phyloP scores from a whole-genome alignment of 2,797 vertebrate genomes.

The Coregonus ussuriensis region DNA sequence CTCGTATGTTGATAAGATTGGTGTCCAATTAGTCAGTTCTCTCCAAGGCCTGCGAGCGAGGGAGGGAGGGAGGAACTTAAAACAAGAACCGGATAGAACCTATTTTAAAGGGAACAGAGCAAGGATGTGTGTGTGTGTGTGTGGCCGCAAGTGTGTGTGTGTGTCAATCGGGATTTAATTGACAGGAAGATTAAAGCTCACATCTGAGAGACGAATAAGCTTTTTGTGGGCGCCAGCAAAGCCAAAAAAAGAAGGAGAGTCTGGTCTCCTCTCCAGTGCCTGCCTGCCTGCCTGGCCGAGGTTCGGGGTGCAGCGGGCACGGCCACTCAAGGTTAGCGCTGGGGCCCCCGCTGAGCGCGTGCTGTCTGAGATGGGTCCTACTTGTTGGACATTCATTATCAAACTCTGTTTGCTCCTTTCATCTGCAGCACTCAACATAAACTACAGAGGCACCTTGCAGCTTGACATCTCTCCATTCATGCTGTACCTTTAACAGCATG shows the following conservation, averaged over 20 bases:
- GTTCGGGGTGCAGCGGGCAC: slow-evolving; percentile 62
- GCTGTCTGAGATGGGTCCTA: slow-evolving; percentile 79
- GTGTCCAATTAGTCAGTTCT: slow-evolving; percentile 49
- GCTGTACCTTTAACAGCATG: slow-evolving; percentile 99
- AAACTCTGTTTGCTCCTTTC: slow-evolving; percentile 95
- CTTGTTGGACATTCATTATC: slow-evolving; percentile 98
- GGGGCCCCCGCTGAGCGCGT: slow-evolving; percentile 69
- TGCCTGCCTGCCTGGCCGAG: slow-evolving; percentile 42
- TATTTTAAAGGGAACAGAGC: slow-evolving; percentile 27
- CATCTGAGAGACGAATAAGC: slow-evolving; percentile 50
- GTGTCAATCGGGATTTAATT: slow-evolving; percentile 74
- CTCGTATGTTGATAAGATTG: slow-evolving; percentile 45
- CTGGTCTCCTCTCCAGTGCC: slow-evolving; percentile 56
- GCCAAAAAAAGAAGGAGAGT: slow-evolving; percentile 52
- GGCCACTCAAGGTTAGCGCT: slow-evolving; percentile 71
- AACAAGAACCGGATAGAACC: slow-evolving; percentile 45
- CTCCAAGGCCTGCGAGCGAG: slow-evolving; percentile 26
- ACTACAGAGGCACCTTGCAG: slow-evolving; percentile 98
- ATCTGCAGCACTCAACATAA: slow-evolving; percentile 96
- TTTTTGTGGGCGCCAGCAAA: slow-evolving; percentile 49
- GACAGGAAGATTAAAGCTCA: slow-evolving; percentile 77
- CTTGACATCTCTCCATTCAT: slow-evolving; percentile 98
- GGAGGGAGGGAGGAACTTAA: slow-evolving; percentile 20
- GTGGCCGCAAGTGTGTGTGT: slow-evolving; percentile 15
- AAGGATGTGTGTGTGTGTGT: too few species aligned